Percentiles rank a stretch among this genome's conserved stretches.
phyloP scores from a whole-genome alignment of 2,888 invertebrate species.

The Hedychridium roseum region DNA sequence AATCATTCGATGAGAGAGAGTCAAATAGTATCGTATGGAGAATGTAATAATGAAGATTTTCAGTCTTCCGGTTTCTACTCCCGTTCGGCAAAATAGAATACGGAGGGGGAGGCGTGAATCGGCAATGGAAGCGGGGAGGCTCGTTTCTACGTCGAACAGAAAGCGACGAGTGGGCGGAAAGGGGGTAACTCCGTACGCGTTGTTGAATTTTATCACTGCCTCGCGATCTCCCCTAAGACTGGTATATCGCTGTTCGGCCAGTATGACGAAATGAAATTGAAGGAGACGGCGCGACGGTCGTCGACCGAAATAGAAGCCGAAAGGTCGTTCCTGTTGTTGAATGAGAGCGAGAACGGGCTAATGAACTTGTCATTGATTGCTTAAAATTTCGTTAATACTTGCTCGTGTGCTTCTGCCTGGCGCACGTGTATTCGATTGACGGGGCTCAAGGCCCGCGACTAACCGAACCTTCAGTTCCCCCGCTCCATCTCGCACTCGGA shows the following conservation, averaged over 20 bases:
- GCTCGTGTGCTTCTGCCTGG: slow-evolving; percentile 51
- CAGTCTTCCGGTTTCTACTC: too few relatives aligned
- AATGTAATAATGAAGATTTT: too few relatives aligned
- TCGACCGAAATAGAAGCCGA: slow-evolving; percentile 9
- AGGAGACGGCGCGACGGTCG: slow-evolving; percentile 20
- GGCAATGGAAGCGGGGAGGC: slow-evolving; percentile 6
- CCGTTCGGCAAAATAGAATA: slow-evolving; percentile 4
- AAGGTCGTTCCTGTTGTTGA: slow-evolving; percentile 15
- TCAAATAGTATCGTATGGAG: too few relatives aligned
- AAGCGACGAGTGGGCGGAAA: slow-evolving; percentile 6
- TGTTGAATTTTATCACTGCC: slow-evolving; percentile 50
- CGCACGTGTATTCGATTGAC: slow-evolving; percentile 4
- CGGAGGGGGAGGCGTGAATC: slow-evolving; percentile 9
- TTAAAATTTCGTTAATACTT: slow-evolving; percentile 62
- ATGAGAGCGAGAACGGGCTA: slow-evolving; percentile 44
- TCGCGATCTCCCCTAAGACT: slow-evolving; percentile 53
- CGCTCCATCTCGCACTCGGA: slow-evolving; percentile 52
- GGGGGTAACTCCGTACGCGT: slow-evolving; percentile 22
- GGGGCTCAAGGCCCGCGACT: neutral
- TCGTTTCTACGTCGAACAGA: slow-evolving; percentile 7
- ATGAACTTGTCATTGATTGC: slow-evolving; percentile 63
- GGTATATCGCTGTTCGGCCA: slow-evolving; percentile 2
- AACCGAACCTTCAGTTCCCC: slow-evolving; percentile 25
- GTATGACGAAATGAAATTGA: slow-evolving; percentile 10
- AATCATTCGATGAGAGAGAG: too few relatives aligned